These are phyloP conservation scores for Drosophila sordidula DNA, from an alignment of 2,888 invertebrate genomes.

Conservation along the genomic window DNA sequence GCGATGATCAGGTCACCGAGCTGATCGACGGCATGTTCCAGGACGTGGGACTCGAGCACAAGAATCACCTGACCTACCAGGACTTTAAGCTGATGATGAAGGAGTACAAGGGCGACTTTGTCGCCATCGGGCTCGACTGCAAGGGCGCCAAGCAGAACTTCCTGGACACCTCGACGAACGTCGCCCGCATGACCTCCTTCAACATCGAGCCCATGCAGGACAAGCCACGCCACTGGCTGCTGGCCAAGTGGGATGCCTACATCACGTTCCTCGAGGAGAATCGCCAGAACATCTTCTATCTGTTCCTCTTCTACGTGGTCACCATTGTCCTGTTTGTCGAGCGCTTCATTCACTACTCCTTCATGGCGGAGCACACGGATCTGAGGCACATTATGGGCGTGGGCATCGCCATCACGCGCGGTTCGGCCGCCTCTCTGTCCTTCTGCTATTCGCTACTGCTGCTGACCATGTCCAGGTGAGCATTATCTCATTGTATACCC, in stretches of 20 bases:
- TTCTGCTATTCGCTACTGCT: conserved; percentile 97
- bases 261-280: conserved; percentile 98
- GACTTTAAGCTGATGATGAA: conserved; percentile 98
- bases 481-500: background rate
- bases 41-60: conserved; percentile 95
- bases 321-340: conserved; percentile 97
- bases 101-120: conserved; percentile 97
- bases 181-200: conserved; percentile 97
- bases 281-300: conserved; percentile 97
- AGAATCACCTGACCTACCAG: conserved; percentile 94
- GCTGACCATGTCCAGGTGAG: conserved; percentile 93
- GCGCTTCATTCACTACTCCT: conserved; percentile 97
- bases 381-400: conserved; percentile 98
- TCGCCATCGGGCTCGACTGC: conserved; percentile 96
- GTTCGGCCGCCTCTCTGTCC: conserved; percentile 96
- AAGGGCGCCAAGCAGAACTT: conserved; percentile 98
- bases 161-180: conserved; percentile 96
- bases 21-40: conserved; percentile 97
- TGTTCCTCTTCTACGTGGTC: conserved; percentile 97
- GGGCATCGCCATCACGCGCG: conserved; percentile 97
- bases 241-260: conserved; percentile 93
- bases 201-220: conserved; percentile 93
- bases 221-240: conserved; percentile 89
- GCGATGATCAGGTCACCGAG: conserved; percentile 95
- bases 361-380: conserved; percentile 98